phyloP scores from a whole-genome alignment of 2,888 invertebrate genomes.

The Aphidius colemani region DNA sequence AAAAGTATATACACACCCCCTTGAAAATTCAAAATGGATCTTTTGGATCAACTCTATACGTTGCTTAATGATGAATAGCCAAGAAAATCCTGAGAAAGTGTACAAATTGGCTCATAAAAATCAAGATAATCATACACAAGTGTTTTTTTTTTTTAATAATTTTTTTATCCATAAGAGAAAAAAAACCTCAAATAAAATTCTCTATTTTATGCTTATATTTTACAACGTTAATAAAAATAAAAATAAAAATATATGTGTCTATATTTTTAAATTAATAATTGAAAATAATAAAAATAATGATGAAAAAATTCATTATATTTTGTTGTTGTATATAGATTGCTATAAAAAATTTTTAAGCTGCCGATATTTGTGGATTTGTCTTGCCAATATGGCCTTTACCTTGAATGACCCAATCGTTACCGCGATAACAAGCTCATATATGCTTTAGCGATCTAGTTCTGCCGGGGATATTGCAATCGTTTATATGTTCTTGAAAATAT shows the following conservation, averaged over 20 bases:
- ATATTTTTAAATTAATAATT: too few relatives aligned
- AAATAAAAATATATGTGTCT: too few relatives aligned
- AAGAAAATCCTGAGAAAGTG: slow-evolving; percentile 13
- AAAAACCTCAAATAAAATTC: background rate
- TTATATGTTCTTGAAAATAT: too few relatives aligned
- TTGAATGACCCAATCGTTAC: slow-evolving; percentile 10
- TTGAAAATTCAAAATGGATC: too few relatives aligned
- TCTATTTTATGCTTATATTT: background rate
- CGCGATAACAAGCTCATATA: slow-evolving; percentile 10
- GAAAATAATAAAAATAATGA: too few relatives aligned
- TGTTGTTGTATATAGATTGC: background rate
- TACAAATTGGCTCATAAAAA: slow-evolving; percentile 20
- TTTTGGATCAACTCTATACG: background rate
- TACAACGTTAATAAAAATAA: background rate
- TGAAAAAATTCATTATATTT: too few relatives aligned
- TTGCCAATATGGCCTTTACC: background rate
- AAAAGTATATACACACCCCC: background rate
- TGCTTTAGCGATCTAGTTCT: background rate
- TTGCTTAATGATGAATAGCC: slow-evolving; percentile 21
- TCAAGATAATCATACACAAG: too few relatives aligned
- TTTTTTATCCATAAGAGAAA: too few relatives aligned
- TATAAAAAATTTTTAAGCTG: background rate
- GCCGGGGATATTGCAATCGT: background rate
- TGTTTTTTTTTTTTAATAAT: too few relatives aligned
- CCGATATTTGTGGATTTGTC: background rate